phyloP scores from a whole-genome alignment of 2,797 vertebrate species.

The Sebastiscus tertius region DNA sequence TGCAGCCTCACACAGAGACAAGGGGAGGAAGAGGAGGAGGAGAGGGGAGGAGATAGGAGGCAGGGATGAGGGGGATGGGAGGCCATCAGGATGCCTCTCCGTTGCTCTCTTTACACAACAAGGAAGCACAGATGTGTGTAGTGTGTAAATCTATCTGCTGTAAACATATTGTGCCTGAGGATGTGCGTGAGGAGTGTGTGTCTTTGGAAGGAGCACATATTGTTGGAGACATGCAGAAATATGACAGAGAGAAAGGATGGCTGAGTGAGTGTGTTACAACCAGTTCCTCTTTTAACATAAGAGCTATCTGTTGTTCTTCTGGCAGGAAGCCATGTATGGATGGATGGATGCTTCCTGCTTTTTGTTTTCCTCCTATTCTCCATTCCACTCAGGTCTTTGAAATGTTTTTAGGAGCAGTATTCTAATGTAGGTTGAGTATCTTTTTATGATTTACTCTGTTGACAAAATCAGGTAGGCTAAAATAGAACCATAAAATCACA shows the following conservation, averaged over 20 bases:
- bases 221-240: background rate
- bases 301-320: slow-evolving; percentile 12
- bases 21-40: slow-evolving; percentile 1
- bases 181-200: slow-evolving; percentile 9
- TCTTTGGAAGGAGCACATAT: background rate
- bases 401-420: background rate
- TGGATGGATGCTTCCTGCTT: background rate
- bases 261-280: background rate
- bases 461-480: background rate
- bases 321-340: slow-evolving; percentile 1
- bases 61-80: slow-evolving; percentile 66
- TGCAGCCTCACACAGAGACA: slow-evolving; percentile 30
- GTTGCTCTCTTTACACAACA: slow-evolving; percentile 42
- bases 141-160: slow-evolving; percentile 24
- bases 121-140: slow-evolving; percentile 55
- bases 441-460: background rate
- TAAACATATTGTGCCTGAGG: slow-evolving; percentile 19
- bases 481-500: background rate
- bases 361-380: background rate
- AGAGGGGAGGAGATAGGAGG: slow-evolving; percentile 24
- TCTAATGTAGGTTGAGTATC: background rate
- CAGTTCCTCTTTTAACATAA: slow-evolving; percentile 3
- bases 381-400: background rate
- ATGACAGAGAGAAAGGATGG: background rate
- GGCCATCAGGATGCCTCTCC: slow-evolving; percentile 58